phyloP scores from a whole-genome alignment of 2,888 invertebrate genomes.

The Lithophane ornitopus region DNA sequence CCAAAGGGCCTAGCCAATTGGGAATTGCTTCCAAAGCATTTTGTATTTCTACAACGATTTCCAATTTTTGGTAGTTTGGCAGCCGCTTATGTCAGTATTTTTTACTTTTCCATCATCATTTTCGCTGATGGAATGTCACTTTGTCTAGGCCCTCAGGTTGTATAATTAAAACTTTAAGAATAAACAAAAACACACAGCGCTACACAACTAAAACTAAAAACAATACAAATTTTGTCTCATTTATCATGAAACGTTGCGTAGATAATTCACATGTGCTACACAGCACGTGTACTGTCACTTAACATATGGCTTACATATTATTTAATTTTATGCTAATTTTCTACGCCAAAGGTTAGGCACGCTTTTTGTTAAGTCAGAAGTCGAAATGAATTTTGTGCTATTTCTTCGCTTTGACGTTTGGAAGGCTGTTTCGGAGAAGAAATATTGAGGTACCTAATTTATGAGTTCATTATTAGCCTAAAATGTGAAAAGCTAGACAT shows the following conservation, averaged over 20 bases:
- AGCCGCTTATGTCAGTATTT: no score
- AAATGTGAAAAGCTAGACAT: background rate
- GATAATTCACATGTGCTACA: constrained; percentile 34
- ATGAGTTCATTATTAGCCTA: background rate
- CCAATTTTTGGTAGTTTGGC: background rate
- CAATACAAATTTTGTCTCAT: constrained; percentile 21
- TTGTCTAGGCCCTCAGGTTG: background rate
- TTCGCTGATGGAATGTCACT: background rate
- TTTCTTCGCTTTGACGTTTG: constrained; percentile 1
- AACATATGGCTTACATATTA: constrained; percentile 6
- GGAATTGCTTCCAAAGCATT: background rate
- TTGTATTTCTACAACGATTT: background rate
- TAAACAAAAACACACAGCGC: background rate
- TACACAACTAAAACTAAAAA: constrained; percentile 18
- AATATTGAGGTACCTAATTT: background rate
- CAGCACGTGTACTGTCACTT: constrained; percentile 12
- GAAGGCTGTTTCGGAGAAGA: background rate
- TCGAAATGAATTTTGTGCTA: background rate
- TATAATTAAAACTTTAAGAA: background rate
- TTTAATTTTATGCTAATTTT: constrained; percentile 40
- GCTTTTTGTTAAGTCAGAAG: constrained; percentile 9
- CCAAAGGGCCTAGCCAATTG: background rate
- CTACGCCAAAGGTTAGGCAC: constrained; percentile 5
- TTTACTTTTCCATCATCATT: background rate
- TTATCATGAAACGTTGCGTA: constrained; percentile 17